Conservation (phyloP, 2,797 vertebrate species). For the Hippopotamyrus pictus region DNA sequence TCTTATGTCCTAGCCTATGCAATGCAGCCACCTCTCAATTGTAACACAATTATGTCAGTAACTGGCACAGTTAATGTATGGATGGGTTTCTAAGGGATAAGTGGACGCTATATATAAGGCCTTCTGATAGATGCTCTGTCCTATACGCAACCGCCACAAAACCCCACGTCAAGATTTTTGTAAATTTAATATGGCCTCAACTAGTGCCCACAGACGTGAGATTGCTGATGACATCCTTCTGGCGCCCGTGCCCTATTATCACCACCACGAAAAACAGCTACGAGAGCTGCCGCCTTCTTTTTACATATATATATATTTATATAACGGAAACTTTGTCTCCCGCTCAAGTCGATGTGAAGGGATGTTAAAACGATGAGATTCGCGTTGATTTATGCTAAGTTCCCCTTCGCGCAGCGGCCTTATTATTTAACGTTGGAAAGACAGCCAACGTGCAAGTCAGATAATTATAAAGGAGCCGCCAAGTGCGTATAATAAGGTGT, state of each 20-base stretch:
- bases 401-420: not conserved
- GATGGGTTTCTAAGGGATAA: not conserved
- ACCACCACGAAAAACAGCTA: not conserved
- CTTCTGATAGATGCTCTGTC: not conserved
- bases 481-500: conserved; percentile 16
- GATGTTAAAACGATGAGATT: not conserved
- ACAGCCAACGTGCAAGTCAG: not conserved
- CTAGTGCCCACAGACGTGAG: not conserved
- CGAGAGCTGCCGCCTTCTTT: not conserved
- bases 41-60: not conserved
- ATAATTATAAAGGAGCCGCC: conserved; percentile 17
- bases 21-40: not conserved
- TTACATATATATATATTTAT: not conserved
- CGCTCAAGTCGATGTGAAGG: not conserved
- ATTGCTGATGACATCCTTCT: not conserved
- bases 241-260: not conserved
- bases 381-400: not conserved
- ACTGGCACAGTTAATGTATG: not conserved
- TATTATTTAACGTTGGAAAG: conserved; percentile 9
- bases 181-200: not conserved
- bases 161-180: not conserved
- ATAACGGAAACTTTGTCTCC: not conserved
- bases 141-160: not conserved
- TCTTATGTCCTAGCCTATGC: not conserved
- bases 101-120: not conserved